phyloP scores from a whole-genome alignment of 2,113 vertebrate genomes.

The Odocoileus hemionus region DNA sequence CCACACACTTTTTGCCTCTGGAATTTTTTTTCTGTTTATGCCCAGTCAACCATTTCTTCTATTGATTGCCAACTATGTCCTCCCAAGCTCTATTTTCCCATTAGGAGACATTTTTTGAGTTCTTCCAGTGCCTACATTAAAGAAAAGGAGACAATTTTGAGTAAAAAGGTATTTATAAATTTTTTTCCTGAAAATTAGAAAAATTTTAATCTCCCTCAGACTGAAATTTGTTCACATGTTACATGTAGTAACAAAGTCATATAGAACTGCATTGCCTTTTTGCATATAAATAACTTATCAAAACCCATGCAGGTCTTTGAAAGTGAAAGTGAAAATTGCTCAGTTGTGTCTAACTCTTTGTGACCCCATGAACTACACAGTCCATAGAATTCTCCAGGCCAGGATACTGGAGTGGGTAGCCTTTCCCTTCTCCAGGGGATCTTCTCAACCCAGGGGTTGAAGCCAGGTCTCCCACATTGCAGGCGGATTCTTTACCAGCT shows the following conservation, averaged over 20 bases:
- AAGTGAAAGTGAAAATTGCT: neutral
- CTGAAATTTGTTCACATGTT: neutral
- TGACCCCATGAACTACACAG: neutral
- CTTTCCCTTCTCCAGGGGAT: neutral
- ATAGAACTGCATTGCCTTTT: neutral
- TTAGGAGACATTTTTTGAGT: neutral
- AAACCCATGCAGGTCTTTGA: neutral
- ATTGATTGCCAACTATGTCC: neutral
- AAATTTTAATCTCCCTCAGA: neutral
- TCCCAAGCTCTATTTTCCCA: neutral
- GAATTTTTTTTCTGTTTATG: slow-evolving; percentile 6
- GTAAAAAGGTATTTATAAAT: neutral
- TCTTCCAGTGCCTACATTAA: neutral
- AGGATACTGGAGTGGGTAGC: neutral
- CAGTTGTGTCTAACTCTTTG: neutral
- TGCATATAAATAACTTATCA: neutral
- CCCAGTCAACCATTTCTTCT: neutral
- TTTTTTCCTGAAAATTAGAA: neutral
- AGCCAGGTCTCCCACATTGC: neutral
- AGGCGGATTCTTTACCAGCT: neutral
- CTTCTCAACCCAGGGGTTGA: neutral
- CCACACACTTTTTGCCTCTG: neutral
- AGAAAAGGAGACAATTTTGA: slow-evolving; percentile 18
- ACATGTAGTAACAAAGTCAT: neutral
- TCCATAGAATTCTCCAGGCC: neutral